A percentile compares a stretch with the other conserved stretches of the same genome.
Conservation (phyloP, 2,113 vertebrate species). For the Chaetorhynchus papuensis region DNA sequence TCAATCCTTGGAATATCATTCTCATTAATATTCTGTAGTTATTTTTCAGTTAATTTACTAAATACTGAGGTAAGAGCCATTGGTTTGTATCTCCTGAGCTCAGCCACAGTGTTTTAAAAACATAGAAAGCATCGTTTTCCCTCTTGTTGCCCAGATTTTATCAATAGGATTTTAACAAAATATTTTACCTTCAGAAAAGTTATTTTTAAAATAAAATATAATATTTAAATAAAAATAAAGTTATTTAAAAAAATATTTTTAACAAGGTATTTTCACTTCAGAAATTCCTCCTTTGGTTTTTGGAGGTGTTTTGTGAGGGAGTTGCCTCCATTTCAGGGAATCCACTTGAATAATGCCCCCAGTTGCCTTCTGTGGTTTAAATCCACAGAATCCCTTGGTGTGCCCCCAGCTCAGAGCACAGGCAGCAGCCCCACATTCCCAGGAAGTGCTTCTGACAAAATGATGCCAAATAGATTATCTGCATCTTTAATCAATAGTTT, state of each 20-base stretch:
- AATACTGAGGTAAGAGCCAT: background rate
- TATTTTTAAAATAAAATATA: background rate
- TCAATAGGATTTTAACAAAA: background rate
- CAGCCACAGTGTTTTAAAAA: background rate
- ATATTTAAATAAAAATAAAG: too few species aligned
- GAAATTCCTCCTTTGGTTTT: background rate
- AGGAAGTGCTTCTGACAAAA: background rate
- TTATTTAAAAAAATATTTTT: background rate
- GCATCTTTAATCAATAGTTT: slow-evolving; percentile 28
- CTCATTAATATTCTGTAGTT: background rate
- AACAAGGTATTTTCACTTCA: background rate
- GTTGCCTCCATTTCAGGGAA: background rate
- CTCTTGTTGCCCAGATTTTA: background rate
- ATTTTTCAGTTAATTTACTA: background rate
- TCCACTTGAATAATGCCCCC: fast-evolving
- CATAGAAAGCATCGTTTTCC: fast-evolving
- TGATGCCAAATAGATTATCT: background rate
- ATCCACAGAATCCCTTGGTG: background rate
- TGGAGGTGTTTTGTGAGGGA: background rate
- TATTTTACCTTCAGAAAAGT: background rate
- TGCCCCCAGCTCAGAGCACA: background rate
- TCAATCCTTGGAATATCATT: background rate
- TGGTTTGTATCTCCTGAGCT: background rate
- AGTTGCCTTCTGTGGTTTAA: background rate
- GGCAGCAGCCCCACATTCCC: background rate